Percentiles rank a stretch among this genome's conserved stretches.
These are phyloP conservation scores for Lagocephalus sceleratus DNA, from an alignment of 2,797 vertebrate genomes.

Conservation along the genomic window DNA sequence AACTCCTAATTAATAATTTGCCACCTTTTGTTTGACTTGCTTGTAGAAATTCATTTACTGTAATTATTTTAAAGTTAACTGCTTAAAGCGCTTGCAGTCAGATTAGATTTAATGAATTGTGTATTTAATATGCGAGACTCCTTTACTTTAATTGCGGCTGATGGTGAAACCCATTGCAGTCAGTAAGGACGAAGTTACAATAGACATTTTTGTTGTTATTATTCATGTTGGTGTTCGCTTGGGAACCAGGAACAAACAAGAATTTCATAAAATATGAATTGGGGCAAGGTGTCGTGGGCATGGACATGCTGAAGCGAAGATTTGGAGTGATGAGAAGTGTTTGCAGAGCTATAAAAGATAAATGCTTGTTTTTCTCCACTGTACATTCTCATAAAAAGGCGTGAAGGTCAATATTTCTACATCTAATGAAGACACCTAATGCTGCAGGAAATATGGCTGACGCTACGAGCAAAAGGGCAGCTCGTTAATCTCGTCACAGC, in stretches of 20 bases:
- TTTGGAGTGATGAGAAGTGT: constrained; percentile 66
- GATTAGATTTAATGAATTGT: neutral
- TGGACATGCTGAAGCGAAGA: constrained; percentile 23
- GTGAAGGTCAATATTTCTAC: constrained; percentile 83
- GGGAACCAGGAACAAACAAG: neutral
- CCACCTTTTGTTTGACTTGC: neutral
- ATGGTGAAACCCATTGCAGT: neutral
- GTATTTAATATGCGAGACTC: neutral
- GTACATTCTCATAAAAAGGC: constrained; percentile 81
- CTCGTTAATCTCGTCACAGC: constrained; percentile 81
- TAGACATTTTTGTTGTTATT: too few species aligned
- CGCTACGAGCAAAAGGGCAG: constrained; percentile 79
- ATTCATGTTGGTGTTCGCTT: too few species aligned
- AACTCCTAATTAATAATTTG: constrained; percentile 26
- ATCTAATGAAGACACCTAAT: constrained; percentile 81
- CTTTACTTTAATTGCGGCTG: neutral
- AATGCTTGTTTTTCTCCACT: constrained; percentile 77
- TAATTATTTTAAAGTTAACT: constrained; percentile 1
- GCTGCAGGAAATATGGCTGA: constrained; percentile 77
- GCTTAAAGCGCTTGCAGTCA: neutral
- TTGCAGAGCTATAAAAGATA: constrained; percentile 73
- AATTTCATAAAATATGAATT: neutral
- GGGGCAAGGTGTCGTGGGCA: neutral
- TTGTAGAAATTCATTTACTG: constrained; percentile 1
- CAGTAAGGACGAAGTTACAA: too few species aligned